phyloP scores from a whole-genome alignment of 1,140 invertebrate genomes.

The Panagrolaimus sp. region DNA sequence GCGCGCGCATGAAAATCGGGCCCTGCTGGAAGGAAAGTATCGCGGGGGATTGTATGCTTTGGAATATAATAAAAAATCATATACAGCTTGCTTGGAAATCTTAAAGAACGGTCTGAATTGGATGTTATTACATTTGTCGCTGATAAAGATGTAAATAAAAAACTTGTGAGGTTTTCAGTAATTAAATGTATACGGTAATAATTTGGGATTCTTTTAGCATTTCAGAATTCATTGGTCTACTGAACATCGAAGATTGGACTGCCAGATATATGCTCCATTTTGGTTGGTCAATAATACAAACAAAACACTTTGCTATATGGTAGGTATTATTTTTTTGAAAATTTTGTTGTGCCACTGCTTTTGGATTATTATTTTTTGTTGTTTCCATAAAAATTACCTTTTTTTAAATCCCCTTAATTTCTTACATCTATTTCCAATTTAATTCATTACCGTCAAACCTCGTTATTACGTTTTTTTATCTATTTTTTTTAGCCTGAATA shows the following conservation, averaged over 20 bases:
- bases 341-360: no score
- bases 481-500: slow-evolving; percentile 32
- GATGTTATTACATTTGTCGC: slow-evolving; percentile 32
- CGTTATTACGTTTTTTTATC: not conserved
- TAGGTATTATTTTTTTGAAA: slow-evolving; percentile 64
- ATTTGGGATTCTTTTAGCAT: slow-evolving; percentile 63
- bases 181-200: not conserved
- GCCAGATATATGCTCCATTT: slow-evolving; percentile 85
- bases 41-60: no score
- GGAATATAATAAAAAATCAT: slow-evolving; percentile 32
- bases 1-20: no score
- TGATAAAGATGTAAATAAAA: slow-evolving; percentile 23
- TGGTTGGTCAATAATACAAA: slow-evolving; percentile 91
- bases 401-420: no score
- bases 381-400: no score
- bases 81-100: slow-evolving; percentile 21
- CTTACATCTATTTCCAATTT: no score
- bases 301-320: slow-evolving; percentile 76
- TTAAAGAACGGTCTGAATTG: slow-evolving; percentile 26
- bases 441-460: no score
- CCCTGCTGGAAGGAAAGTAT: no score
- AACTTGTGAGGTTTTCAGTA: slow-evolving; percentile 29
- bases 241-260: slow-evolving; percentile 65
- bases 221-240: slow-evolving; percentile 75
- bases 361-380: no score